A percentile compares a stretch with the other conserved stretches of the same genome.
phyloP scores from a whole-genome alignment of 1,140 invertebrate species.

The Venustaconcha ellipsiformis region DNA sequence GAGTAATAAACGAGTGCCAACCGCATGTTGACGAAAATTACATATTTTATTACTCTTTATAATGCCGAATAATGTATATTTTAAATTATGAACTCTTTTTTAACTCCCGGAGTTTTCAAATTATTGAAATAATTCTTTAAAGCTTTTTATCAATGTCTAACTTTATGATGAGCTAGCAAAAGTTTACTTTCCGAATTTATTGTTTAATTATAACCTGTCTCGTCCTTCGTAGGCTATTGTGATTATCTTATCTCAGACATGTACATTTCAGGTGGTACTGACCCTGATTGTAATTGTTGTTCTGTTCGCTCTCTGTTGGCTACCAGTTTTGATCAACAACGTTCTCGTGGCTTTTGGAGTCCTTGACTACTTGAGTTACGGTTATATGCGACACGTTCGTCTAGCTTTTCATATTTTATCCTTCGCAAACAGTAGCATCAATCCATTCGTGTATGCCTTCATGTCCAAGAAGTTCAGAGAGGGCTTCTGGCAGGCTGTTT shows the following conservation, averaged over 20 bases:
- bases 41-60: too few relatives aligned
- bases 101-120: too few relatives aligned
- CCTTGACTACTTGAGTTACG: constrained; percentile 70
- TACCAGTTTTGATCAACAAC: constrained; percentile 65
- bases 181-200: not conserved
- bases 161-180: not conserved
- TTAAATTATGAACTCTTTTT: too few relatives aligned
- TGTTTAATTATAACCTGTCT: not conserved
- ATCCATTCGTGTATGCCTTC: constrained; percentile 84
- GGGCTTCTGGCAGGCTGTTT: constrained; percentile 72
- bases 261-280: not conserved
- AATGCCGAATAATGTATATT: too few relatives aligned
- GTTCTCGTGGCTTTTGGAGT: constrained; percentile 72
- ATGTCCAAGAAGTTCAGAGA: constrained; percentile 83
- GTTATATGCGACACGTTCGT: constrained; percentile 74
- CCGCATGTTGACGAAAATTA: too few relatives aligned
- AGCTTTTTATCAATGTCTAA: constrained; percentile 21
- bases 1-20: too few relatives aligned
- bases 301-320: constrained; percentile 72
- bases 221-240: not conserved
- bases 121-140: not conserved
- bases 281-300: constrained; percentile 6
- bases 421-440: constrained; percentile 76
- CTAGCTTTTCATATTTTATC: constrained; percentile 76
- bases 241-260: not conserved